Base-by-base conservation (phyloP, 37 sponge, comb jelly and placozoan genomes). In the Lycopodina hypogea region DNA sequence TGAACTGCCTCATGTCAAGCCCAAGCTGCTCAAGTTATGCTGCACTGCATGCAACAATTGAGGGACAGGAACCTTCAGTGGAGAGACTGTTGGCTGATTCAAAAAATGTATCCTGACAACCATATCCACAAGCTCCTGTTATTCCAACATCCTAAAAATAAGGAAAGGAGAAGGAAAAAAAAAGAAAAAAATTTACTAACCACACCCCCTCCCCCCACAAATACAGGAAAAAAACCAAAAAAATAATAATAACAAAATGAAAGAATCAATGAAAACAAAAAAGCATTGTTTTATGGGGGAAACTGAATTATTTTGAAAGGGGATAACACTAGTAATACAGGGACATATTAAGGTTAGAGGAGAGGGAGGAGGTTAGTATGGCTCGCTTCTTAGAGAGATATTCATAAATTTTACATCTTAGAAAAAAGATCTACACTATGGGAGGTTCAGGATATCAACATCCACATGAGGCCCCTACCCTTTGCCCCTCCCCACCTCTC, bases 151-250 rank as follows among this genome's bases (percentile, higher is more conserved):
- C 8, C 60, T 59, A 17, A 59, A 17, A 7, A 17, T 7, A 26
- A 59, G 15, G 28, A 41, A 23, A 42, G 3, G 8, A n/a, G n/a
- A 26, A 39, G 17, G 18, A 34, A 65, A 14, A 34, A 3, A 8
- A 65, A 11, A 2, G 32, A 33, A 2, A 32, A 65, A 65, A 15
- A 65, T 12, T 26, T 28, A 42, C 50, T 32, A 24, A 18, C 68
- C 93, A 81, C 74, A 92, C 93, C 88, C 89, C 1, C 70, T 84
- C 8, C 58, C 68, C 45, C 50, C 55, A 32, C 0, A 42, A 19
- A 65, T 93, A 89, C 22, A 59, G 56, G 33, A 93, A 80, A 75
- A 93, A 88, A 61, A 85, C 86, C 0, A 88, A 68, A 72, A 93
- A 34, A 28, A 93, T 68, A 34, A 84, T 85, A 58, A 88, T 93